Evolutionary conservation across 2,888 invertebrate genomes (phyloP).

Genomic region (Ganaspis brasiliensis): DNA sequence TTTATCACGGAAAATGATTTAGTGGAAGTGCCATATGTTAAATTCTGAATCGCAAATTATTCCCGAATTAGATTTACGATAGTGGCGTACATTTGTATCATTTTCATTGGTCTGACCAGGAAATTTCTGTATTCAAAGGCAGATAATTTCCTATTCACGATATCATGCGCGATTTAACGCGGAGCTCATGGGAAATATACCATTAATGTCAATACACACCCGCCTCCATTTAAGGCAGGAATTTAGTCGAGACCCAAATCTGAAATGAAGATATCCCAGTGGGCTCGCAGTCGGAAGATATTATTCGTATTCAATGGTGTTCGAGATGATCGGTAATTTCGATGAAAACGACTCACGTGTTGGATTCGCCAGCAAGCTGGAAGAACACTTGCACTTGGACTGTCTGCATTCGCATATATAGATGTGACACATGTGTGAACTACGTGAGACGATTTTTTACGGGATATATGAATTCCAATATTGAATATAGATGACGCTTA

Average conservation of each 20-base stretch:
- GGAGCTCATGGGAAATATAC: slow-evolving; percentile 36
- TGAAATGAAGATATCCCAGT: slow-evolving; percentile 47
- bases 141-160: slow-evolving; percentile 32
- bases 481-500: slow-evolving; percentile 26
- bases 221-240: slow-evolving; percentile 21
- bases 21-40: neutral
- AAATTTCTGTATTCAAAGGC: slow-evolving; percentile 15
- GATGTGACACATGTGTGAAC: slow-evolving; percentile 11
- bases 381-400: slow-evolving; percentile 13
- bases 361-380: neutral
- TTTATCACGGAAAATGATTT: neutral
- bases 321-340: slow-evolving; percentile 56
- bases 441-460: slow-evolving; percentile 19
- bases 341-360: slow-evolving; percentile 59
- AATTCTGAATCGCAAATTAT: neutral
- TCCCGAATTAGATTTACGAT: neutral
- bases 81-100: neutral
- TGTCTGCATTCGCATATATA: neutral
- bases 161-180: slow-evolving; percentile 42
- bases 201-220: slow-evolving; percentile 39
- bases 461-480: slow-evolving; percentile 7
- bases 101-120: slow-evolving; percentile 5
- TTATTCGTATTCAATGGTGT: slow-evolving; percentile 62
- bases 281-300: slow-evolving; percentile 62
- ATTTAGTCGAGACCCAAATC: slow-evolving; percentile 28